phyloP scores from a whole-genome alignment of 2,797 vertebrate species.

The Melanotaenia nigrans region DNA sequence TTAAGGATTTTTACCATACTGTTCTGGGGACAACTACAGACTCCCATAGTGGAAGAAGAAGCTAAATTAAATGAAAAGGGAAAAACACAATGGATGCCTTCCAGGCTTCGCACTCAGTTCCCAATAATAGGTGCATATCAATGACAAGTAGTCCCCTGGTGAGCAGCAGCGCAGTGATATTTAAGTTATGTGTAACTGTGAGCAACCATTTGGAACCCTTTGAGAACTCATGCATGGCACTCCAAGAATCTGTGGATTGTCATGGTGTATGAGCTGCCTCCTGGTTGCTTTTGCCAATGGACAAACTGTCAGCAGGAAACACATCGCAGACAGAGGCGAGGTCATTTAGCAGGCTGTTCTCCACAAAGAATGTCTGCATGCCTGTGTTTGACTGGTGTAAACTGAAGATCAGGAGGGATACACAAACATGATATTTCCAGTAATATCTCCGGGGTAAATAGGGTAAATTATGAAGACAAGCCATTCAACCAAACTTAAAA shows the following conservation, averaged over 20 bases:
- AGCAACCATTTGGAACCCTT: slow-evolving; percentile 57
- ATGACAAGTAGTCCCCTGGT: slow-evolving; percentile 37
- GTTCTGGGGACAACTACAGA: background rate
- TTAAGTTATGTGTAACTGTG: slow-evolving; percentile 51
- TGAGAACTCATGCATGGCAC: slow-evolving; percentile 60
- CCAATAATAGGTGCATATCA: slow-evolving; percentile 37
- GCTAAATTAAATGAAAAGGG: background rate
- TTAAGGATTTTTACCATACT: background rate
- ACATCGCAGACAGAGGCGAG: slow-evolving; percentile 46
- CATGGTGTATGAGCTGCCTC: slow-evolving; percentile 61
- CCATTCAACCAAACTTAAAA: background rate
- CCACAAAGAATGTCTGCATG: slow-evolving; percentile 48
- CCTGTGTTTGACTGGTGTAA: slow-evolving; percentile 46
- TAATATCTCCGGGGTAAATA: slow-evolving; percentile 29
- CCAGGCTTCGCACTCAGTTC: background rate
- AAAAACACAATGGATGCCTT: background rate
- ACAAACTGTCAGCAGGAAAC: slow-evolving; percentile 69
- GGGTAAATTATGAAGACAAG: slow-evolving; percentile 12
- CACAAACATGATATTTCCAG: slow-evolving; percentile 27
- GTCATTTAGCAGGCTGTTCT: slow-evolving; percentile 56
- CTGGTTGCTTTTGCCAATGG: slow-evolving; percentile 52
- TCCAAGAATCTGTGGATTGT: slow-evolving; percentile 71
- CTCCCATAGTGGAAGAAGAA: background rate
- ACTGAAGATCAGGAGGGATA: slow-evolving; percentile 35
- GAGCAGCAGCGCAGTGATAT: slow-evolving; percentile 34